Evolutionary conservation across 2,797 vertebrate genomes (phyloP).

Genomic region (Lates japonicus): DNA sequence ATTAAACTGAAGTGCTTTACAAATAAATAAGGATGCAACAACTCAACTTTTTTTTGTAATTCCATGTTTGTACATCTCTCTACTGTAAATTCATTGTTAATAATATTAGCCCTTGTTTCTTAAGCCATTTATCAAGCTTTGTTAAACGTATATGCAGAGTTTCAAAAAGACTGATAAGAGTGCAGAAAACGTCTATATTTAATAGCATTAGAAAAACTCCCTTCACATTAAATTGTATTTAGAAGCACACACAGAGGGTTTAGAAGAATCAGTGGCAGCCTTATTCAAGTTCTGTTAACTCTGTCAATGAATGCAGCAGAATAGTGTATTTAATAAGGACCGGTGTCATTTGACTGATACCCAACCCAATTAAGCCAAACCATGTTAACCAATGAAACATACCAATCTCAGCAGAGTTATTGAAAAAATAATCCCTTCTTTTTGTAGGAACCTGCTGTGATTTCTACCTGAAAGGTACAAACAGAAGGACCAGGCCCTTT

Average conservation of each 20-base stretch:
- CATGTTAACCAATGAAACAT: neutral
- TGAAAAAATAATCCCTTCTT: neutral
- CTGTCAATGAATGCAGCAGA: neutral
- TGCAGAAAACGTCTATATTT: neutral
- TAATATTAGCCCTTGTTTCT: neutral
- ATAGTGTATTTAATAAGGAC: neutral
- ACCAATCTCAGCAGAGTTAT: neutral
- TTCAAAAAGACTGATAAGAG: too few species aligned
- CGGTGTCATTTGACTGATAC: neutral
- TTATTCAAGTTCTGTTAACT: neutral
- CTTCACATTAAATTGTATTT: neutral
- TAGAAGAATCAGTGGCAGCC: neutral
- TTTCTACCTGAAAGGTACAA: conserved; percentile 26
- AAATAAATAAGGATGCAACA: neutral
- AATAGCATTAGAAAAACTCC: neutral
- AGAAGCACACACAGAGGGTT: neutral
- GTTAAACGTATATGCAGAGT: too few species aligned
- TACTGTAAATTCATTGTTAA: neutral
- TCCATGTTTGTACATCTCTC: neutral
- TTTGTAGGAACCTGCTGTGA: conserved; percentile 4
- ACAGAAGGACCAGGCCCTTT: conserved; percentile 15
- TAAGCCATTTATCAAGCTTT: neutral
- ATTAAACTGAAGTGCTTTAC: neutral
- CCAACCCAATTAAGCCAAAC: neutral
- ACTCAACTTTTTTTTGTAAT: neutral